phyloP scores from a whole-genome alignment of 2,888 invertebrate species.

The Chrysolina americana region DNA sequence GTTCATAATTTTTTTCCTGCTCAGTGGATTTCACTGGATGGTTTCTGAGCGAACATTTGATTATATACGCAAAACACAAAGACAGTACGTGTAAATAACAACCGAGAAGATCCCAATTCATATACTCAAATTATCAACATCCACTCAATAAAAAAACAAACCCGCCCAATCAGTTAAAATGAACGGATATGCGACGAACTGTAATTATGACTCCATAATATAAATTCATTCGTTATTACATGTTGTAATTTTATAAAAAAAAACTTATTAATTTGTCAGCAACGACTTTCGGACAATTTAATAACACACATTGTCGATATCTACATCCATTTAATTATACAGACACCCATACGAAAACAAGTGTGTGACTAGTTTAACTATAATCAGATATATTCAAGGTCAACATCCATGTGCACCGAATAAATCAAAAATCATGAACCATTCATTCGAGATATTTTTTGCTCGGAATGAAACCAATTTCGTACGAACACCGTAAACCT shows the following conservation, averaged over 20 bases:
- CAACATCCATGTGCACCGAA: not conserved
- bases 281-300: not conserved
- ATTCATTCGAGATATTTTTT: not conserved
- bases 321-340: not conserved
- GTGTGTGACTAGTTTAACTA: not conserved
- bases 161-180: no score
- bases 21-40: no score
- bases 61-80: no score
- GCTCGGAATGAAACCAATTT: not conserved
- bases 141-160: no score
- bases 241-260: not conserved
- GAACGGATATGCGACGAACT: not conserved
- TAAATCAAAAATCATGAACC: not conserved
- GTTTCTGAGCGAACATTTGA: no score
- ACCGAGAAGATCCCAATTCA: no score
- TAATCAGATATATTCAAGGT: not conserved
- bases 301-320: not conserved
- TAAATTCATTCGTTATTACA: not conserved
- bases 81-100: no score
- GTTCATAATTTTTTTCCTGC: no score
- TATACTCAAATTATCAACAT: no score
- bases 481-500: not conserved
- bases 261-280: not conserved
- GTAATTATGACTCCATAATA: not conserved
- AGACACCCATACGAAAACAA: not conserved